Conservation (phyloP, 1,140 invertebrate species). For the Colletes gigas region DNA sequence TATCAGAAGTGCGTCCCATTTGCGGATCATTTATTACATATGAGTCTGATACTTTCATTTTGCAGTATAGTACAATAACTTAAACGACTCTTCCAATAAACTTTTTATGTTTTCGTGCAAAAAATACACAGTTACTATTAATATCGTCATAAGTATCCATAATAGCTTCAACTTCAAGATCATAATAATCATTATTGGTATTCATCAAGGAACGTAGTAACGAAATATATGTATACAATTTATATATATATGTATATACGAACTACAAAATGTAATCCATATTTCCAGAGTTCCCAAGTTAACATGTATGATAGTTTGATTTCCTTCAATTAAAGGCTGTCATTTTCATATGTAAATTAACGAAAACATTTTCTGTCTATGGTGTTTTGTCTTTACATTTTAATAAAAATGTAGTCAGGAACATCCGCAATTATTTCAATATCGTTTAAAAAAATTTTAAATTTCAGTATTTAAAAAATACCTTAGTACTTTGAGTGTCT, state of each 20-base stretch:
- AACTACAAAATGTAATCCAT: conserved; percentile 50
- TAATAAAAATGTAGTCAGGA: conserved; percentile 37
- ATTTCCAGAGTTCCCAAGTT: conserved; percentile 15
- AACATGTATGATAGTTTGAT: conserved; percentile 22
- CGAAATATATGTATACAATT: conserved; percentile 40
- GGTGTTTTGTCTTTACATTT: conserved; percentile 1
- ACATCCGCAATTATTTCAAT: conserved; percentile 9
- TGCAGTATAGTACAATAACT: conserved; percentile 61
- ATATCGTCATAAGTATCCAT: conserved; percentile 14
- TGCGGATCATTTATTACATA: conserved; percentile 24
- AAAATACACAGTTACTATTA: conserved; percentile 48
- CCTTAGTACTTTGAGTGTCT: background rate
- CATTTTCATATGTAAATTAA: background rate
- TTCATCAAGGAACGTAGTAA: conserved; percentile 49
- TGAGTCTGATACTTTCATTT: conserved; percentile 12
- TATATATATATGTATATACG: conserved; percentile 39
- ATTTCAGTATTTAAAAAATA: conserved; percentile 7
- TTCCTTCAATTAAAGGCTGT: conserved; percentile 8
- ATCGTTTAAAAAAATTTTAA: background rate
- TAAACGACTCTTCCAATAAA: conserved; percentile 56
- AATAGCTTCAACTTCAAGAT: conserved; percentile 25
- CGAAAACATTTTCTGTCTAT: conserved; percentile 17
- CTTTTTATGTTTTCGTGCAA: conserved; percentile 54
- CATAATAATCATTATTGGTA: conserved; percentile 28
- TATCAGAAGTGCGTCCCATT: conserved; percentile 17